phyloP scores from a whole-genome alignment of 2,113 vertebrate species.

The Plectropomus leopardus region DNA sequence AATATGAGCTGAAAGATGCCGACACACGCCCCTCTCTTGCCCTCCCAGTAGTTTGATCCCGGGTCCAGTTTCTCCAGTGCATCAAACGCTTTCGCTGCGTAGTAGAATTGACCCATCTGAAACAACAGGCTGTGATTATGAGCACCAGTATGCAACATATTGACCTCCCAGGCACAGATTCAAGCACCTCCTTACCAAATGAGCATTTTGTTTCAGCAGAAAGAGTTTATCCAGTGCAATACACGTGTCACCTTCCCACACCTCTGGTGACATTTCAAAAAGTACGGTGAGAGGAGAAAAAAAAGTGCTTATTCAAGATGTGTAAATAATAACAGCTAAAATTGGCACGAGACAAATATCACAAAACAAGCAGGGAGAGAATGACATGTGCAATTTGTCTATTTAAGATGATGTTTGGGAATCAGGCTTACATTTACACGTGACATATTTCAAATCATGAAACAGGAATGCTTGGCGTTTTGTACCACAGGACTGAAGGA shows the following conservation, averaged over 20 bases:
- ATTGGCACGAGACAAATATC: neutral
- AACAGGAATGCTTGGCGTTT: neutral
- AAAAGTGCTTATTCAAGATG: neutral
- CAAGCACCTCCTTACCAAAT: neutral
- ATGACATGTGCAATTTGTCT: neutral
- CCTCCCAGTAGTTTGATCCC: slow-evolving; percentile 95
- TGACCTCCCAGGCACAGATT: neutral
- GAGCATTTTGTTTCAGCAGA: slow-evolving; percentile 1
- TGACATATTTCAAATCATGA: neutral
- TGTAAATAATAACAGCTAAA: neutral
- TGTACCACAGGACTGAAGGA: neutral
- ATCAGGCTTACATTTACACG: neutral
- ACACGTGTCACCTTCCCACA: neutral
- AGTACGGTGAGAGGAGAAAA: neutral
- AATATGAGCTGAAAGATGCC: slow-evolving; percentile 97
- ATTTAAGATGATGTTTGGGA: no score
- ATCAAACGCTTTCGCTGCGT: slow-evolving; percentile 96
- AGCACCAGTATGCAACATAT: neutral
- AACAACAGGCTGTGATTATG: slow-evolving; percentile 51
- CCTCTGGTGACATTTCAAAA: neutral
- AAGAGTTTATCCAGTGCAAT: slow-evolving; percentile 2
- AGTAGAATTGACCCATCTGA: slow-evolving; percentile 98
- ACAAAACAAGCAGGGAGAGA: neutral
- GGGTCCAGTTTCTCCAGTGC: slow-evolving; percentile 93
- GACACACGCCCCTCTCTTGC: slow-evolving; percentile 96